Evolutionary conservation across 2,888 invertebrate genomes (phyloP).

Genomic region (Timandra comae): DNA sequence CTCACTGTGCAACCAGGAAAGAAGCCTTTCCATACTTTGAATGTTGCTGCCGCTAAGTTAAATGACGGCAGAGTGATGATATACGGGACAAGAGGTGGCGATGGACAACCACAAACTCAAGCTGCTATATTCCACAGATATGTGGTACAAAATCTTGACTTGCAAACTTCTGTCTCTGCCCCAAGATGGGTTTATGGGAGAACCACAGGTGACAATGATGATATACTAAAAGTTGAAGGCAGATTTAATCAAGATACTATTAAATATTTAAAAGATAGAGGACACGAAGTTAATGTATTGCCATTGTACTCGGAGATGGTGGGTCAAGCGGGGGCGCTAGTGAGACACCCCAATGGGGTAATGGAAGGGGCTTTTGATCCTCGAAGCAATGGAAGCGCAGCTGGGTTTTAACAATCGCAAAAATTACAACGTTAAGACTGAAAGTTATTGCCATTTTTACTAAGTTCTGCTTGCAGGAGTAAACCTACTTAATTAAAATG

Average conservation of each 20-base stretch:
- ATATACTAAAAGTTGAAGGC: slow-evolving; percentile 43
- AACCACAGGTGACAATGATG: slow-evolving; percentile 26
- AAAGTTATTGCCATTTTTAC: no score
- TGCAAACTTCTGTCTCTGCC: slow-evolving; percentile 45
- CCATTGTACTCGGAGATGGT: slow-evolving; percentile 36
- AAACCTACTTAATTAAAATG: slow-evolving; percentile 11
- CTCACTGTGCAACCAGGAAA: slow-evolving; percentile 53
- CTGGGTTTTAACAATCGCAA: slow-evolving; percentile 40
- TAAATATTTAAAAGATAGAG: slow-evolving; percentile 43
- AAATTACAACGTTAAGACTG: slow-evolving; percentile 1
- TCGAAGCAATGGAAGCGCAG: slow-evolving; percentile 57
- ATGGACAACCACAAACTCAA: slow-evolving; percentile 64
- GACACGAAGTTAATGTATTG: slow-evolving; percentile 43
- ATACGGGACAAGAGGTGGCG: slow-evolving; percentile 63
- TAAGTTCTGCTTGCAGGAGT: no score
- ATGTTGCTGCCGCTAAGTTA: slow-evolving; percentile 54
- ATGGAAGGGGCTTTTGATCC: slow-evolving; percentile 62
- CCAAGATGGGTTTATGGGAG: slow-evolving; percentile 61
- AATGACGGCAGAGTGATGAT: slow-evolving; percentile 58
- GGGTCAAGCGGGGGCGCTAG: slow-evolving; percentile 59
- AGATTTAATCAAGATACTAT: slow-evolving; percentile 47
- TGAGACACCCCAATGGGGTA: slow-evolving; percentile 50
- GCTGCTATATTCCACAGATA: slow-evolving; percentile 65
- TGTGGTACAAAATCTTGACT: slow-evolving; percentile 45
- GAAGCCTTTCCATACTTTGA: slow-evolving; percentile 60